Percentiles rank a stretch among this genome's conserved stretches.
These are phyloP conservation scores for Crossaster papposus DNA, from an alignment of 53 echinoderm and acorn worm genomes.

Conservation along the genomic window DNA sequence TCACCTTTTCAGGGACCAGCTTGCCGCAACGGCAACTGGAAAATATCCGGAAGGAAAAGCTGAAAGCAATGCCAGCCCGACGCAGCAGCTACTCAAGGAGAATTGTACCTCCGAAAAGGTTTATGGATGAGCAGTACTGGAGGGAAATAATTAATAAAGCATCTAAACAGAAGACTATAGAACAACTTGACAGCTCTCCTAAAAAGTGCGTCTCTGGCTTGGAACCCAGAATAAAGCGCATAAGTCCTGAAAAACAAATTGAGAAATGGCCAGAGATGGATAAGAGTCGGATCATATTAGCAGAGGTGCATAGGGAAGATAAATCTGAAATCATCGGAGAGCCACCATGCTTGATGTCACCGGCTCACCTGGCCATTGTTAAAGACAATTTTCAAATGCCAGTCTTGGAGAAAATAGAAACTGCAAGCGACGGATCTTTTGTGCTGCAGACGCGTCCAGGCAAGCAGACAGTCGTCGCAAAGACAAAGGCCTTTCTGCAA, in stretches of 20 bases:
- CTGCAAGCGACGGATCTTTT: background rate
- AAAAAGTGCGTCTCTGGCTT: background rate
- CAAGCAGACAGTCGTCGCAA: background rate
- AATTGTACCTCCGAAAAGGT: conserved; percentile 39
- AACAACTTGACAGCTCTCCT: background rate
- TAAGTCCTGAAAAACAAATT: background rate
- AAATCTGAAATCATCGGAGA: background rate
- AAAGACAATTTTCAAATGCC: conserved; percentile 3
- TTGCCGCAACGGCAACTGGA: conserved; percentile 23
- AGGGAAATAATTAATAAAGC: conserved; percentile 4
- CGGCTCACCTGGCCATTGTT: background rate
- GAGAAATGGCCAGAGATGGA: background rate
- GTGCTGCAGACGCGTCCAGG: background rate
- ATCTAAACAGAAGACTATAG: conserved; percentile 17
- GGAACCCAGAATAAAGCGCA: background rate
- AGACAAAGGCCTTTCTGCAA: conserved; percentile 53
- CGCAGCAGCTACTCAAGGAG: conserved; percentile 47
- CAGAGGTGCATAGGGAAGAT: background rate
- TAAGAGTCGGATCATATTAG: background rate
- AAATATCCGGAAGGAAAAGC: conserved; percentile 13
- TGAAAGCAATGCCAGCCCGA: conserved; percentile 28
- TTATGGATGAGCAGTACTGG: conserved; percentile 56
- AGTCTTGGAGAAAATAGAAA: conserved; percentile 22
- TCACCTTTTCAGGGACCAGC: conserved; percentile 37
- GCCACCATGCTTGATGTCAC: conserved; percentile 9